These are phyloP conservation scores for Drosophila acutilabella DNA, from an alignment of 2,888 invertebrate species.

Conservation along the genomic window DNA sequence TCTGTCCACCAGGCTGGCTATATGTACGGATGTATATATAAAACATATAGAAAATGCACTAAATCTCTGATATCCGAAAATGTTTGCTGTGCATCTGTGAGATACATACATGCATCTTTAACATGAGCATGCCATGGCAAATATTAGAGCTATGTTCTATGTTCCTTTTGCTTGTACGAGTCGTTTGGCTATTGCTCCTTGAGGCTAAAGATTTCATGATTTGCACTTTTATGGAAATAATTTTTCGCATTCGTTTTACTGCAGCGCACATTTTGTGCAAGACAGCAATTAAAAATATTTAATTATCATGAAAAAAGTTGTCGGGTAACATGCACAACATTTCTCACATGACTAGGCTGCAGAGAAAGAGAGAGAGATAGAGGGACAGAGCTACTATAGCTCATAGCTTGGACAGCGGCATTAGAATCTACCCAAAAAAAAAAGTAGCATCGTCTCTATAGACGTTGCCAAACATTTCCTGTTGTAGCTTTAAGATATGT, in stretches of 20 bases:
- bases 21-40: slow-evolving; percentile 7
- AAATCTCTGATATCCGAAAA: slow-evolving; percentile 81
- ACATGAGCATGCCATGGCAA: slow-evolving; percentile 74
- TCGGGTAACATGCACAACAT: slow-evolving; percentile 76
- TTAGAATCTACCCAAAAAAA: slow-evolving; percentile 69
- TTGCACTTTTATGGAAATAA: slow-evolving; percentile 82
- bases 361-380: no score
- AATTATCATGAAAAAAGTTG: slow-evolving; percentile 81
- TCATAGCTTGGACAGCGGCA: slow-evolving; percentile 19
- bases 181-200: slow-evolving; percentile 43
- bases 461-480: slow-evolving; percentile 72
- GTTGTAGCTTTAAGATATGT: slow-evolving; percentile 44
- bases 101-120: slow-evolving; percentile 55
- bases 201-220: slow-evolving; percentile 79
- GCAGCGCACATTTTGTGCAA: slow-evolving; percentile 72
- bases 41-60: slow-evolving; percentile 69
- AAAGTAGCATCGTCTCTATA: slow-evolving; percentile 12
- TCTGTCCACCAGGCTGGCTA: slow-evolving; percentile 54
- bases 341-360: slow-evolving; percentile 70
- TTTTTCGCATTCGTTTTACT: slow-evolving; percentile 63
- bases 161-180: slow-evolving; percentile 23
- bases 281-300: slow-evolving; percentile 81
- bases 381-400: slow-evolving; percentile 1
- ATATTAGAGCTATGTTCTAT: slow-evolving; percentile 79
- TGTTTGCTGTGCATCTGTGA: slow-evolving; percentile 68